phyloP scores from a whole-genome alignment of 1,140 invertebrate species.

The Paralvinella palmiformis region DNA sequence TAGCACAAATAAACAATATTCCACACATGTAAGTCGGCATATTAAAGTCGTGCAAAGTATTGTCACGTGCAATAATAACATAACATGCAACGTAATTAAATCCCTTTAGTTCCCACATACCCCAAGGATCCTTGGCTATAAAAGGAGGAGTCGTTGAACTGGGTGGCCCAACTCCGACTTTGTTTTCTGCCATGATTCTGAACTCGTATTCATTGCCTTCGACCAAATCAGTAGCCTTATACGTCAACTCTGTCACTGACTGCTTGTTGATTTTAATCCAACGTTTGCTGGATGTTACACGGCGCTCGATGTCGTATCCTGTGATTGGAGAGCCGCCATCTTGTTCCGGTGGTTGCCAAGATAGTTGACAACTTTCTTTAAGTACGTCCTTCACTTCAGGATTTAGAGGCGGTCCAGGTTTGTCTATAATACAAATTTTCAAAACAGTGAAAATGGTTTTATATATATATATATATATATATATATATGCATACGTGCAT shows the following conservation, averaged over 20 bases:
- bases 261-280: slow-evolving; percentile 75
- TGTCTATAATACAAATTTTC: slow-evolving; percentile 65
- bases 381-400: slow-evolving; percentile 83
- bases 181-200: slow-evolving; percentile 91
- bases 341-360: slow-evolving; percentile 84
- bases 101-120: no score
- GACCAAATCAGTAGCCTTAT: slow-evolving; percentile 85
- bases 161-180: slow-evolving; percentile 88
- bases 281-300: slow-evolving; percentile 64
- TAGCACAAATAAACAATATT: no score
- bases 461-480: no score
- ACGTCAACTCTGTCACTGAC: slow-evolving; percentile 79
- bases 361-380: slow-evolving; percentile 78
- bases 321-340: slow-evolving; percentile 90
- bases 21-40: no score
- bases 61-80: no score
- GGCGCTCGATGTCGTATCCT: slow-evolving; percentile 90
- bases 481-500: no score
- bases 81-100: no score
- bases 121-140: slow-evolving; percentile 86
- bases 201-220: slow-evolving; percentile 90
- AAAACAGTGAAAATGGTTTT: no score
- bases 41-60: no score
- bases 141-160: slow-evolving; percentile 73
- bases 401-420: slow-evolving; percentile 77